Conservation (phyloP, 2,888 invertebrate genomes). For the Dryomyza anilis region DNA sequence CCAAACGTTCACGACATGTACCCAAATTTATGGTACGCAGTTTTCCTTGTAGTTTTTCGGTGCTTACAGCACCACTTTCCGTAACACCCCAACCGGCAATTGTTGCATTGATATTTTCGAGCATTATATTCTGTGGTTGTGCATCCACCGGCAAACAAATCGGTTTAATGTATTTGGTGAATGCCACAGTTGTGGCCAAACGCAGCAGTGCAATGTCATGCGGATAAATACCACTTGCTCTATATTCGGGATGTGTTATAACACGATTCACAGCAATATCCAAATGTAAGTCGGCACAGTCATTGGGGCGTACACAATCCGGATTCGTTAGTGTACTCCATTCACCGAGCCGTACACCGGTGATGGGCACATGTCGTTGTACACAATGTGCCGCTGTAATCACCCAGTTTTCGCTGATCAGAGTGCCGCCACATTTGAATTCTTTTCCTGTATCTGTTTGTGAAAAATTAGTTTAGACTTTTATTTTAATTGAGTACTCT, state of each 20-base stretch:
- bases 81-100: slow-evolving; percentile 72
- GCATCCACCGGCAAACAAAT: slow-evolving; percentile 65
- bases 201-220: slow-evolving; percentile 76
- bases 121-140: too few relatives aligned
- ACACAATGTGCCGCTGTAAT: slow-evolving; percentile 78
- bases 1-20: not conserved
- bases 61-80: too few relatives aligned
- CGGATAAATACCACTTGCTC: too few relatives aligned
- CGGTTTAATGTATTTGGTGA: slow-evolving; percentile 64
- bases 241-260: slow-evolving; percentile 72
- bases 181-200: slow-evolving; percentile 63
- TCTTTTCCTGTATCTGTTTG: slow-evolving; percentile 65
- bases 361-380: slow-evolving; percentile 65
- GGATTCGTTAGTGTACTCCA: slow-evolving; percentile 49
- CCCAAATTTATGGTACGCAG: too few relatives aligned
- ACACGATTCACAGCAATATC: slow-evolving; percentile 67
- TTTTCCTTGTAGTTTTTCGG: too few relatives aligned
- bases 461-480: too few relatives aligned
- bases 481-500: too few relatives aligned
- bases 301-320: slow-evolving; percentile 51
- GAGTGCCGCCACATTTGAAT: slow-evolving; percentile 75
- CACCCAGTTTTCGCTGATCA: slow-evolving; percentile 69
- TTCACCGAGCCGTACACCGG: slow-evolving; percentile 52
- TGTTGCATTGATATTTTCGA: slow-evolving; percentile 59
- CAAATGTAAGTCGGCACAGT: slow-evolving; percentile 67